Percentiles rank a stretch among this genome's conserved stretches.
Evolutionary conservation across 2,888 invertebrate species (phyloP).

Genomic region (Arge pagana): DNA sequence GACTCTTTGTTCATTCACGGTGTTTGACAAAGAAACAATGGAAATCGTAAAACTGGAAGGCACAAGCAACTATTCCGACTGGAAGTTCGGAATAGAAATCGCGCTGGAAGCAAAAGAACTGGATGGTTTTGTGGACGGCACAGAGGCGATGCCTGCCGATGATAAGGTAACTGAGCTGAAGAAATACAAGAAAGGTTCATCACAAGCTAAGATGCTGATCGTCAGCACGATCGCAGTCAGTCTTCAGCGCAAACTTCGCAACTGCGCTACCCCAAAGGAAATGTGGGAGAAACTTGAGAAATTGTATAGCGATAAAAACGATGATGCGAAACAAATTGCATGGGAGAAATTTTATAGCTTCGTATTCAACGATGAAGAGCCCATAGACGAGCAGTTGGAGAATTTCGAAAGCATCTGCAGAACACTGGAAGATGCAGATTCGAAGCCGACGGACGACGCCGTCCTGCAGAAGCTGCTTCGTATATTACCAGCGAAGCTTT

Average conservation of each 20-base stretch:
- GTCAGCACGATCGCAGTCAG: too few relatives aligned
- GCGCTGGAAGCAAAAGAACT: too few relatives aligned
- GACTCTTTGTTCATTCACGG: too few relatives aligned
- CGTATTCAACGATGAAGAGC: slow-evolving; percentile 19
- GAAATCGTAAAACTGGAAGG: too few relatives aligned
- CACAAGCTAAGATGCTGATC: too few relatives aligned
- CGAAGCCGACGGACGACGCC: slow-evolving; percentile 9
- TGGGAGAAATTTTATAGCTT: slow-evolving; percentile 30
- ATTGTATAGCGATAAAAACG: slow-evolving; percentile 26
- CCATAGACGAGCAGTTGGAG: slow-evolving; percentile 19
- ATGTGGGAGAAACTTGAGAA: slow-evolving; percentile 28
- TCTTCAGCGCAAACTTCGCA: slow-evolving; percentile 10
- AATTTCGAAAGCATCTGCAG: slow-evolving; percentile 16
- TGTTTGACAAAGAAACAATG: too few relatives aligned
- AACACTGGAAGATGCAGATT: slow-evolving; percentile 17
- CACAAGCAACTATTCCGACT: too few relatives aligned
- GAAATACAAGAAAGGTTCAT: too few relatives aligned
- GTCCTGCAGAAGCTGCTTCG: slow-evolving; percentile 17
- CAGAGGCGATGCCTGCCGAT: too few relatives aligned
- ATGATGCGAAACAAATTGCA: slow-evolving; percentile 22
- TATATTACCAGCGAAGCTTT: slow-evolving; percentile 17
- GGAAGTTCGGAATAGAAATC: too few relatives aligned
- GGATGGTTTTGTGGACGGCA: too few relatives aligned
- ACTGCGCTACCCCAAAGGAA: slow-evolving; percentile 8
- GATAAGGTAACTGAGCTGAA: too few relatives aligned